phyloP scores from a whole-genome alignment of 2,888 invertebrate genomes.

The Trisateles emortualis region DNA sequence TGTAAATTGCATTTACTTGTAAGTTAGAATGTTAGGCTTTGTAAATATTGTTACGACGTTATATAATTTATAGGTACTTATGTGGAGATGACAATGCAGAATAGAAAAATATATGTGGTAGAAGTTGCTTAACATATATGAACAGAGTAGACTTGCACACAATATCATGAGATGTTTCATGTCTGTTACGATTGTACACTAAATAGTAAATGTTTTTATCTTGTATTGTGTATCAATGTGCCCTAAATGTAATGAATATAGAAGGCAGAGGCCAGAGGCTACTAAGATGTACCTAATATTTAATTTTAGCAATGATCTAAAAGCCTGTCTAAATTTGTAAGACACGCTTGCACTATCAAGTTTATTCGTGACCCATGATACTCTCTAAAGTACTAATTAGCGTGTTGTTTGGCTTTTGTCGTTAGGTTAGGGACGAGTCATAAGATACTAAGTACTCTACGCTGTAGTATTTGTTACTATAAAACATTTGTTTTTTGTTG shows the following conservation, averaged over 20 bases:
- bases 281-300: slow-evolving; percentile 37
- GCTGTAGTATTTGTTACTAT: slow-evolving; percentile 77
- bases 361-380: slow-evolving; percentile 55
- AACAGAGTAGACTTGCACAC: slow-evolving; percentile 78
- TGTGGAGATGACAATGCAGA: slow-evolving; percentile 73
- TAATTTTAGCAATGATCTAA: slow-evolving; percentile 30
- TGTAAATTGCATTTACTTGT: slow-evolving; percentile 85
- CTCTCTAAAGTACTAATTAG: slow-evolving; percentile 63
- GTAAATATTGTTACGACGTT: slow-evolving; percentile 87
- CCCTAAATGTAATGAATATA: slow-evolving; percentile 56
- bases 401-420: slow-evolving; percentile 82
- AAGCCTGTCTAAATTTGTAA: slow-evolving; percentile 8
- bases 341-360: slow-evolving; percentile 44
- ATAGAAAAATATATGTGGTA: slow-evolving; percentile 78
- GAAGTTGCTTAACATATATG: slow-evolving; percentile 71
- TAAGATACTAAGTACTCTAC: slow-evolving; percentile 71
- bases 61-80: slow-evolving; percentile 85
- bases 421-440: slow-evolving; percentile 81
- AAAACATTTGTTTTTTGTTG: slow-evolving; percentile 84
- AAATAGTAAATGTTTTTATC: slow-evolving; percentile 79
- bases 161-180: slow-evolving; percentile 65
- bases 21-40: slow-evolving; percentile 85
- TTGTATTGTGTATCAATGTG: slow-evolving; percentile 81
- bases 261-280: slow-evolving; percentile 34
- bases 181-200: slow-evolving; percentile 74